phyloP scores from a whole-genome alignment of 1,140 invertebrate species.

The Drosophila albomicans region DNA sequence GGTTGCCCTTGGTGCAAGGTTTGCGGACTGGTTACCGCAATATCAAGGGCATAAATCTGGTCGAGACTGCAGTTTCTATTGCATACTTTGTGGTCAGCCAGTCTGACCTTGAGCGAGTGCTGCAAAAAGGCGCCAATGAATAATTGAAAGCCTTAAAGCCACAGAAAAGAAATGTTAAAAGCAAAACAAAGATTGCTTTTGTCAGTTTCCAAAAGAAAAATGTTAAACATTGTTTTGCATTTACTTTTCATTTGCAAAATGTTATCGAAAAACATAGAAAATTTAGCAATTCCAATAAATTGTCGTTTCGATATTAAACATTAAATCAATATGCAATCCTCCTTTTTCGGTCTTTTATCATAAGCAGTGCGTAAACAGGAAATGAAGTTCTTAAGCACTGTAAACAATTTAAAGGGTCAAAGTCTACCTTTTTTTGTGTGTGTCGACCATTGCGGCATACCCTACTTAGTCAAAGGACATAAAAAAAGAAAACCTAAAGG shows the following conservation, averaged over 20 bases:
- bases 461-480: constrained; percentile 1
- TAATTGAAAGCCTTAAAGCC: constrained; percentile 34
- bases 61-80: constrained; percentile 47
- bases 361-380: not conserved
- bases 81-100: constrained; percentile 40
- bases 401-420: constrained; percentile 13
- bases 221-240: too few relatives aligned
- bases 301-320: not conserved
- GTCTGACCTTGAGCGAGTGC: constrained; percentile 29
- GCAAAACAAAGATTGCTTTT: not conserved
- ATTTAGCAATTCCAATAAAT: too few relatives aligned
- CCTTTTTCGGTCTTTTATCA: not conserved
- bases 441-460: not conserved
- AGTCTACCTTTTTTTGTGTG: not conserved
- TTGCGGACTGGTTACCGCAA: constrained; percentile 8
- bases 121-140: constrained; percentile 29
- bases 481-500: constrained; percentile 7
- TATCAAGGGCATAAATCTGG: constrained; percentile 41
- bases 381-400: constrained; percentile 15
- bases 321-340: constrained; percentile 5
- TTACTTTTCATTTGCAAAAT: too few relatives aligned
- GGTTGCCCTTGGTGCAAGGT: constrained; percentile 21
- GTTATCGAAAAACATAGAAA: too few relatives aligned
- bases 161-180: constrained; percentile 1
- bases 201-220: not conserved